Evolutionary conservation across 1,140 invertebrate species (phyloP).

Genomic region (Saccostrea cuccullata): DNA sequence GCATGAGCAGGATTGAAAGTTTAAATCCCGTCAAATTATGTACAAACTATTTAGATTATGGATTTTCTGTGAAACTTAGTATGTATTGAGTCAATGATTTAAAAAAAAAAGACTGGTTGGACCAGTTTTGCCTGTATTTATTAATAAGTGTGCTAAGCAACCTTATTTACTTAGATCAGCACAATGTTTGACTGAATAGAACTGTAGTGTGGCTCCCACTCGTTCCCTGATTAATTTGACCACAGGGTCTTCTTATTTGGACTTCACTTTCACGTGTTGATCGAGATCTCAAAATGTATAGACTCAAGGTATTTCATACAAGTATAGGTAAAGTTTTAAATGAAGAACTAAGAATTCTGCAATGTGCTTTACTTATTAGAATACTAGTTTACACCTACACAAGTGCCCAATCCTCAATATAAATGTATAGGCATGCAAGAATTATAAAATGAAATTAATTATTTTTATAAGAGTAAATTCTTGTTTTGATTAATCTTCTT

Average conservation of each 20-base stretch:
- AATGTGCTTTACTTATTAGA: too few relatives aligned
- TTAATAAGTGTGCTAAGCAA: constrained; percentile 4
- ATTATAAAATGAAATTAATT: background rate
- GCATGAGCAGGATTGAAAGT: background rate
- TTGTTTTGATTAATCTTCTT: background rate
- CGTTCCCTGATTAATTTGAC: background rate
- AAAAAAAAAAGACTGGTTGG: background rate
- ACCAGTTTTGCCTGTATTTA: background rate
- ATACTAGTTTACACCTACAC: too few relatives aligned
- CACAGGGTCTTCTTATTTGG: background rate
- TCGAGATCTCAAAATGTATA: background rate
- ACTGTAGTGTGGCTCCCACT: background rate
- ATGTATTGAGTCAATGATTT: background rate
- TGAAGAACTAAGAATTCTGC: too few relatives aligned
- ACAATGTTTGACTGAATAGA: background rate
- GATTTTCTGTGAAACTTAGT: background rate
- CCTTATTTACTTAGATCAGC: background rate
- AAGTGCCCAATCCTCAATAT: background rate
- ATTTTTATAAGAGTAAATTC: background rate
- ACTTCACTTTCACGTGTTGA: background rate
- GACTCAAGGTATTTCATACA: too few relatives aligned
- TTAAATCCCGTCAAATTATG: constrained; percentile 1
- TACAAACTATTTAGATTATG: constrained; percentile 24
- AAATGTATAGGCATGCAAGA: background rate
- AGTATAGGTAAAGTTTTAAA: too few relatives aligned